phyloP scores from a whole-genome alignment of 92 coral and sea anemone species.

The Ricordea florida region DNA sequence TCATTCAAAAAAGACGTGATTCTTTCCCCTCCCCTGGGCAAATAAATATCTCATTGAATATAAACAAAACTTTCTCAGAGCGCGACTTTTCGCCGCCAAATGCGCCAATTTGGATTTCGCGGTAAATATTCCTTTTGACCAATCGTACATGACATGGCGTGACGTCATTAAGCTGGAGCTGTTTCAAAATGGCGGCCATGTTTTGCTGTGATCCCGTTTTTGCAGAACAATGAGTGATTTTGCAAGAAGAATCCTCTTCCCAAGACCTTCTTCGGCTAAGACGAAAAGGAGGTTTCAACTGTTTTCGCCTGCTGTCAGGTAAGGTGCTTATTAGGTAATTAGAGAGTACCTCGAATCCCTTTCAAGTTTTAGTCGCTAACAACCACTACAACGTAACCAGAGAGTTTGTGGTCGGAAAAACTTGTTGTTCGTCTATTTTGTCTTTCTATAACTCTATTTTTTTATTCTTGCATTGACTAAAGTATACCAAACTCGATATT shows the following conservation, averaged over 20 bases:
- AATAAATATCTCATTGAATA: slow-evolving; percentile 33
- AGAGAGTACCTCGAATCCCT: too few relatives aligned
- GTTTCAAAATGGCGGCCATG: slow-evolving; percentile 91
- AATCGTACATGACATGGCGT: slow-evolving; percentile 48
- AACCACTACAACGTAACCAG: too few relatives aligned
- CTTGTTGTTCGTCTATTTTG: too few relatives aligned
- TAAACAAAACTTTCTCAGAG: slow-evolving; percentile 73
- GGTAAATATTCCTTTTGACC: slow-evolving; percentile 67
- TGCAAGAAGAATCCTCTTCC: slow-evolving; percentile 59
- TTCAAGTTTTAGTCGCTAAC: too few relatives aligned
- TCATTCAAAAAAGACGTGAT: not conserved
- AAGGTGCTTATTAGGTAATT: not conserved
- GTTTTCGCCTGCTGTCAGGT: slow-evolving; percentile 84
- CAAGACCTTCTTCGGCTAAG: slow-evolving; percentile 65
- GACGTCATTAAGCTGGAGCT: slow-evolving; percentile 74
- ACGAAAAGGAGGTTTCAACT: slow-evolving; percentile 58
- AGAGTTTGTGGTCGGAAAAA: too few relatives aligned
- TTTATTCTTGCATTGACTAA: too few relatives aligned
- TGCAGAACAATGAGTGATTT: slow-evolving; percentile 66
- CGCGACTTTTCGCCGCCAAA: slow-evolving; percentile 51
- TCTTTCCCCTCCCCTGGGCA: not conserved
- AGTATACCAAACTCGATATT: too few relatives aligned
- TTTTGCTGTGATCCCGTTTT: slow-evolving; percentile 12
- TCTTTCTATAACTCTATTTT: too few relatives aligned
- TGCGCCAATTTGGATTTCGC: slow-evolving; percentile 94